Evolutionary conservation across 2,797 vertebrate genomes (phyloP), one percentile per base, ranked within the genome.

Genomic region (Lagodon rhomboides): DNA sequence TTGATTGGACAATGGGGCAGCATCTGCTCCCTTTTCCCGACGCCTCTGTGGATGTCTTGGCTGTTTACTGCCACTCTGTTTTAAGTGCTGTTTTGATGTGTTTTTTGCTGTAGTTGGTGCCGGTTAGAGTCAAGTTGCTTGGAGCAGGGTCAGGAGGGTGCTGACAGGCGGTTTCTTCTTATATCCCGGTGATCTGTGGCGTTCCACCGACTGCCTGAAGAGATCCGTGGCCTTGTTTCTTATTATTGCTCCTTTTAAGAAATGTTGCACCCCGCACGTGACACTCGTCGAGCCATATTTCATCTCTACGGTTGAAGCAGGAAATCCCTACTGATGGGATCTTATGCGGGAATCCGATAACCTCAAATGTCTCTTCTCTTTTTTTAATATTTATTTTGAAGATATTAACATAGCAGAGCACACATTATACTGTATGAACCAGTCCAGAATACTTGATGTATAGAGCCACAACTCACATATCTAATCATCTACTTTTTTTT

Each of bases 11-110:
- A 80, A 58, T 10, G 18, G 68, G 41, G 55, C 77, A 66, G 68
- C 76, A 74, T 90, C 84, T 89, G 86, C 72, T 87, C 62, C 55
- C 23, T 53, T 79, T 71, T 71, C 72, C 49, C 56, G 20, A 55
- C 68, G 22, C 65, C 79, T 75, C 78, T 18, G 47, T 67, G 51
- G 72, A 58, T 43, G 49, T 71, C 73, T 80, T 10, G 58, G 59
- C 51, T 58, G 68, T 67, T 77, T 67, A 20, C 75, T 73, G 75
- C 75, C 73, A 18, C 83, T 68, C 46, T 73, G 43, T 43, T 58
- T 55, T 59, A 13, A 56, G 34, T 11, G 34, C 46, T 17, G 49
- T 20, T 56, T 41, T 69, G 65, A 62, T 25, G 73, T 65, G 61
- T 72, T 70, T 15, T 38, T 44, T 60, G 73, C 49, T 50, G 58